Evolutionary conservation across 2,888 invertebrate genomes (phyloP).

Genomic region (Stenotaenia linearis): DNA sequence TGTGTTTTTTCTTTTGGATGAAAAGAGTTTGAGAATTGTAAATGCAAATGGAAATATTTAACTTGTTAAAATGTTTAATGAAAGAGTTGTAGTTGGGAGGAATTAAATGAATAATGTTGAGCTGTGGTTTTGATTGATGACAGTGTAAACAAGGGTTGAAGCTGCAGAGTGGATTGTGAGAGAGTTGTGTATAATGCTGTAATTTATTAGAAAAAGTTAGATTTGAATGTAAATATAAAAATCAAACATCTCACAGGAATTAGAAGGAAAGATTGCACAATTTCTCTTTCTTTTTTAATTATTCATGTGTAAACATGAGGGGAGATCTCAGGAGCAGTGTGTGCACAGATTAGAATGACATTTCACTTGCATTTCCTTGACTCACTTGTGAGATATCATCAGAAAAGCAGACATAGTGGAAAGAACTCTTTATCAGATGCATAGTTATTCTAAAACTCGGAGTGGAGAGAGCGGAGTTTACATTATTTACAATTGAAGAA

Average conservation of each 20-base stretch:
- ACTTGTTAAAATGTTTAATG: no score
- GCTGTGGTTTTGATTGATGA: neutral
- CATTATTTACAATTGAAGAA: neutral
- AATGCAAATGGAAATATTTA: no score
- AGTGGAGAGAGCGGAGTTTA: neutral
- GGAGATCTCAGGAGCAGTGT: neutral
- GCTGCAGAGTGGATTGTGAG: neutral
- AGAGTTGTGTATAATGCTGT: no score
- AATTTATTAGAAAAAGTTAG: no score
- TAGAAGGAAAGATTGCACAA: neutral
- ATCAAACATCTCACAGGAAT: neutral
- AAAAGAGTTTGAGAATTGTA: neutral
- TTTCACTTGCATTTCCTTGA: neutral
- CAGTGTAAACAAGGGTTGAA: neutral
- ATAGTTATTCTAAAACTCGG: neutral
- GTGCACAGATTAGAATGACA: neutral
- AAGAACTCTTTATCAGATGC: neutral
- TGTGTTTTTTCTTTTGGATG: no score
- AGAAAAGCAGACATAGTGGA: neutral
- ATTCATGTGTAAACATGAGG: neutral
- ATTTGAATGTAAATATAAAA: no score
- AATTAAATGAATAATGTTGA: neutral
- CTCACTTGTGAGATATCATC: neutral
- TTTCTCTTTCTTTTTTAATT: neutral
- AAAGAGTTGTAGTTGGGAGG: neutral